Evolutionary conservation across 2,888 invertebrate species (phyloP).

Genomic region (Cataglyphis livida): DNA sequence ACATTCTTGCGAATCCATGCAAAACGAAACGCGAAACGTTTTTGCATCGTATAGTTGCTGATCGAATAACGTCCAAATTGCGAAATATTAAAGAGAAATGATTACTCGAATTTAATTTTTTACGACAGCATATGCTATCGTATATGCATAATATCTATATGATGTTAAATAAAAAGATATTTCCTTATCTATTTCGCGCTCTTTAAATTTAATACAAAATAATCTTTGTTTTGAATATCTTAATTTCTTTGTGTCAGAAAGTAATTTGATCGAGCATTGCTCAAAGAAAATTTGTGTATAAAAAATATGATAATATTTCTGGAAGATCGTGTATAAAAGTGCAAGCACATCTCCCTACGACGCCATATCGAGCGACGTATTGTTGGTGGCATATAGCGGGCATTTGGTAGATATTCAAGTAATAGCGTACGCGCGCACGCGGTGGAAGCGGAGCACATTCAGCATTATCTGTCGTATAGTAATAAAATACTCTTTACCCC

Average conservation of each 20-base stretch:
- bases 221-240: neutral
- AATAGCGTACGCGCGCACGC: conserved; percentile 55
- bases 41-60: conserved; percentile 10
- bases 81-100: neutral
- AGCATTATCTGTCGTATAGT: conserved; percentile 70
- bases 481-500: conserved; percentile 74
- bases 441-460: conserved; percentile 62
- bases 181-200: neutral
- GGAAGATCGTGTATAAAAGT: neutral
- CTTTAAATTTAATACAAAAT: neutral
- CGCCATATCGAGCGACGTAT: conserved; percentile 56
- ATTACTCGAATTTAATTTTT: conserved; percentile 1
- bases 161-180: neutral
- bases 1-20: conserved; percentile 8
- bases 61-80: neutral
- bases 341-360: conserved; percentile 26
- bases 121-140: too few species aligned
- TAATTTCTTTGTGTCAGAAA: neutral
- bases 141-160: neutral
- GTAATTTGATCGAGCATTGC: neutral
- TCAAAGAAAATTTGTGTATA: neutral
- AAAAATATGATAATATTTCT: neutral
- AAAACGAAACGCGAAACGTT: conserved; percentile 9
- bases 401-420: conserved; percentile 58
- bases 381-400: conserved; percentile 53